Conservation (phyloP, 2,888 invertebrate genomes). For the Lasioglossum oenotherae region DNA sequence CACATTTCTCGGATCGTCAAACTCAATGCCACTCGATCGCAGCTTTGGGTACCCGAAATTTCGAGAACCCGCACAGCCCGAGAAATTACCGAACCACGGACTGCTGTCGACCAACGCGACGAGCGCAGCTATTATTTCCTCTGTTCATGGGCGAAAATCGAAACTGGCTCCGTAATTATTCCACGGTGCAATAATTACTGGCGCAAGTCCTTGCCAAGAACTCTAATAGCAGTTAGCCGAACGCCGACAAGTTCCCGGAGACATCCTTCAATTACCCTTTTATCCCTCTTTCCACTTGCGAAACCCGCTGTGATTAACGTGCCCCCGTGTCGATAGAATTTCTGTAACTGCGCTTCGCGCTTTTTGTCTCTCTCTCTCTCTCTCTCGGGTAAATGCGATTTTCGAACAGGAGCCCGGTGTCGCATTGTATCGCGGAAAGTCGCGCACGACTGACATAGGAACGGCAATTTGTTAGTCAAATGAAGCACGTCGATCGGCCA, state of each 20-base stretch:
- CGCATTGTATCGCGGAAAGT: not conserved
- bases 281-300: not conserved
- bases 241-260: constrained; percentile 21
- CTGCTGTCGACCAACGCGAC: constrained; percentile 5
- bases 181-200: constrained; percentile 60
- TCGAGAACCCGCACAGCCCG: not conserved
- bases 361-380: not conserved
- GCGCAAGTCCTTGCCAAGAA: constrained; percentile 36
- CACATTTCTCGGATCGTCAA: not conserved
- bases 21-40: not conserved
- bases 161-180: constrained; percentile 55
- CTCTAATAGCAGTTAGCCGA: constrained; percentile 49
- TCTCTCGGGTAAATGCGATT: not conserved
- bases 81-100: constrained; percentile 43
- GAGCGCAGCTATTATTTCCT: constrained; percentile 42
- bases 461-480: constrained; percentile 31
- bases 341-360: not conserved
- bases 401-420: not conserved
- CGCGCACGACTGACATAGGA: not conserved
- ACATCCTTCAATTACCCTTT: constrained; percentile 9
- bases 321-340: not conserved
- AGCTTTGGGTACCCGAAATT: not conserved
- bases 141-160: constrained; percentile 51
- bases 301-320: not conserved
- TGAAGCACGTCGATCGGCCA: constrained; percentile 18